Percentiles rank a stretch among this genome's conserved stretches.
Conservation (phyloP, 2,888 invertebrate species). For the Eurytoma californica region DNA sequence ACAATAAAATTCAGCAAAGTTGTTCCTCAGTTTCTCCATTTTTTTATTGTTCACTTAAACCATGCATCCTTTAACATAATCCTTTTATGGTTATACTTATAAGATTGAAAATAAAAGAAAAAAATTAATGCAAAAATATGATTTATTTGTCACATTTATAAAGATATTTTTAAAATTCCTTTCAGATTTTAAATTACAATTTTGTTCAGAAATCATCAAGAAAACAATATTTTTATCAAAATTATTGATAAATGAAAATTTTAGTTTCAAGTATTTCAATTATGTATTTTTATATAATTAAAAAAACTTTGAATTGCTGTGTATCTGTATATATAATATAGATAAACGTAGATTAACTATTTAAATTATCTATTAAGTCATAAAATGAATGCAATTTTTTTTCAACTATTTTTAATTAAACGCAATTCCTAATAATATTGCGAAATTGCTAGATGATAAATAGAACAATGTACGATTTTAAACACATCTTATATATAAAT, state of each 20-base stretch:
- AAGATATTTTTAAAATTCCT: neutral
- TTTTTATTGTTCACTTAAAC: neutral
- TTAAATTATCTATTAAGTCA: no score
- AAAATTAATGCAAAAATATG: slow-evolving; percentile 27
- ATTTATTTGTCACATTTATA: slow-evolving; percentile 15
- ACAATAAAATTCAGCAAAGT: slow-evolving; percentile 49
- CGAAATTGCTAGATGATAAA: neutral
- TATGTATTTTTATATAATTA: neutral
- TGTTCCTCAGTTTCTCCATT: slow-evolving; percentile 13
- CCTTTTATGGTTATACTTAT: neutral
- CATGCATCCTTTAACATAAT: no score
- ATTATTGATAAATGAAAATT: neutral
- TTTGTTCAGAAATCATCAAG: neutral
- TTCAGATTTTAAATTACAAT: neutral
- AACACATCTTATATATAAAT: slow-evolving; percentile 65
- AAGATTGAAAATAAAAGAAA: neutral
- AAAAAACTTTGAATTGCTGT: neutral
- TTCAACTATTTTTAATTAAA: neutral
- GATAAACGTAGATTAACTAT: neutral
- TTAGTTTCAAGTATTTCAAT: neutral
- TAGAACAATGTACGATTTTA: slow-evolving; percentile 17
- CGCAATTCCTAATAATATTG: slow-evolving; percentile 1
- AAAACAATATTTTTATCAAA: neutral
- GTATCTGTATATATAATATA: neutral
- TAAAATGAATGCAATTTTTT: neutral